Base-by-base conservation (phyloP, 1,140 invertebrate genomes). In the Meloidogyne floridensis region DNA sequence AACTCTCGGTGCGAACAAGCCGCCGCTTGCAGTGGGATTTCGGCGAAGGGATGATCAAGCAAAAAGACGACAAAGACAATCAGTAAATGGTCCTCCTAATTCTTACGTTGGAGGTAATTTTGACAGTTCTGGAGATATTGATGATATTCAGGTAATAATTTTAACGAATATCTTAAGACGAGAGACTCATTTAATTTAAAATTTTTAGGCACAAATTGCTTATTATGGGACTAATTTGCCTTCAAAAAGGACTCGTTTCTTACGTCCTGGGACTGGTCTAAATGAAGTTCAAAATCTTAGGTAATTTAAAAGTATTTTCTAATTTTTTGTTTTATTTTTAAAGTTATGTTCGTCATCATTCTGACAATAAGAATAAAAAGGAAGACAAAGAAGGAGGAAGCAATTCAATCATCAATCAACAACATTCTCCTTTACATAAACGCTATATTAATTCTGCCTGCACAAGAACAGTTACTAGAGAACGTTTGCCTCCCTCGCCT, bases 191-290 rank as follows among this genome's bases (percentile, higher is more conserved):
- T 32, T 32, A 2, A 32, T 32, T 32, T 32, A 32, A 32, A 32
- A 32, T 54, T 54, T 65, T 18, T 65, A 65, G 59, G 59, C 59
- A n/a, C 59, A 65, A 65, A 15, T 65, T 65, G 15, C 59, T 65
- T 65, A 65, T n/a, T 65, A 65, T n/a, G 59, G 6, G 13, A 65
- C 59, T n/a, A 65, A 65, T 65, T 65, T 65, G n/a, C 59, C 59
- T 65, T 65, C 59, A n/a, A 65, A 65, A 65, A 65, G 59, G n/a
- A 65, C 59, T 6, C 59, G 59, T n/a, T 65, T 65, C n/a, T 65
- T 65, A n/a, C 59, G 15, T 65, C n/a, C 6, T 8, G 59, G 59
- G 6, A 65, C 15, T 65, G 59, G 59, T n/a, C 15, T 65, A 65
- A 65, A 65, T 65, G 59, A 65, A 65, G 5, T 65, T 65, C 59